Evolutionary conservation across 1,140 invertebrate genomes (phyloP).

Genomic region (Drosophila sechellia): DNA sequence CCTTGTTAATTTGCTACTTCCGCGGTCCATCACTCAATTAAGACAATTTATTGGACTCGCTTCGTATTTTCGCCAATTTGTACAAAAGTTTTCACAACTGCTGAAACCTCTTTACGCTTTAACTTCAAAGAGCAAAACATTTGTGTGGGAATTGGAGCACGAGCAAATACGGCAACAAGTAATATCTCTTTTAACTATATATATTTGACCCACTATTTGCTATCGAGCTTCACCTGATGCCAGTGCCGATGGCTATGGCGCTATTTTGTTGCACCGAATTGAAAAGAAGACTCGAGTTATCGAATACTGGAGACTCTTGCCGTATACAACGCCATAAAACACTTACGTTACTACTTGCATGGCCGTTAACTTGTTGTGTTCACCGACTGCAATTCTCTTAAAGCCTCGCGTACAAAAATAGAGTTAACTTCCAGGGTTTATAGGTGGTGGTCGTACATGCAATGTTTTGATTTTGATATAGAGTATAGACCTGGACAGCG

Average conservation of each 20-base stretch:
- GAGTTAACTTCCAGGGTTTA: too few species aligned
- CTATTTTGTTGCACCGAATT: constrained; percentile 8
- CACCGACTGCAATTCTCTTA: too few species aligned
- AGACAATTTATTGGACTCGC: background rate
- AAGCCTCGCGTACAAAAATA: too few species aligned
- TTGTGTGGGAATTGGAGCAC: background rate
- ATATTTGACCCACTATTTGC: background rate
- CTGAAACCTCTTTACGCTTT: too few species aligned
- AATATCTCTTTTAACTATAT: background rate
- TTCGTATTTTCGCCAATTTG: too few species aligned
- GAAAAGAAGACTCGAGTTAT: background rate
- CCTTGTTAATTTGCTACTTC: background rate
- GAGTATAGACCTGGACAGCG: too few species aligned
- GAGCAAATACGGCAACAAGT: constrained; percentile 2
- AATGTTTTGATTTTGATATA: too few species aligned
- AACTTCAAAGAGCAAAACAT: too few species aligned
- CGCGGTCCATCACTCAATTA: background rate
- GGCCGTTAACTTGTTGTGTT: too few species aligned
- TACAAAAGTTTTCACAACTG: too few species aligned
- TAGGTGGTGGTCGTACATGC: too few species aligned
- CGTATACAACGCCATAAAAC: background rate
- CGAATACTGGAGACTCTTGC: background rate
- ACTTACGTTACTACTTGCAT: too few species aligned
- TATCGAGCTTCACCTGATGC: background rate
- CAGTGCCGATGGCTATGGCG: constrained; percentile 6